Percentiles rank a stretch among this genome's conserved stretches.
Conservation (phyloP, 35 echinoderm and acorn worm species). For the Apostichopus californicus region DNA sequence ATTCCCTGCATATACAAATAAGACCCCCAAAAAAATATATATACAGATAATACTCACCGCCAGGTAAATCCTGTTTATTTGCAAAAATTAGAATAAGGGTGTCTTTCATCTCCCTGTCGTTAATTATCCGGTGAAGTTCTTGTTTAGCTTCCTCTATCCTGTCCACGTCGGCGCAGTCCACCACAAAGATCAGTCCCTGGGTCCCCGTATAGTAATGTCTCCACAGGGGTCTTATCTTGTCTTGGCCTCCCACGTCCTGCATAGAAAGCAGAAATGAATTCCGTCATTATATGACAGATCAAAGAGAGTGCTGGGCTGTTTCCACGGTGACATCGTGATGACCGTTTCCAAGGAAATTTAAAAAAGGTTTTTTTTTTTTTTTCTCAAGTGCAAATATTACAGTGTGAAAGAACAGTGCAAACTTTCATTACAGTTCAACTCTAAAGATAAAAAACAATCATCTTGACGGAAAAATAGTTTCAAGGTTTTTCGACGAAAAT, state of each 20-base stretch:
- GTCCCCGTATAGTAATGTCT: conserved; percentile 99
- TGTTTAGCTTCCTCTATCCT: conserved; percentile 98
- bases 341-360: background rate
- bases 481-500: too few species aligned
- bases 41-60: conserved; percentile 58
- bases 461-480: too few species aligned
- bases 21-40: background rate
- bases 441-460: too few species aligned
- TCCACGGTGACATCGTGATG: too few species aligned
- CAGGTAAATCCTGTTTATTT: conserved; percentile 99
- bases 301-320: too few species aligned
- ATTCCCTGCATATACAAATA: background rate
- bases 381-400: background rate
- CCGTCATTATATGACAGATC: too few species aligned
- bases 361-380: background rate
- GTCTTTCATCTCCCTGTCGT: conserved; percentile 99
- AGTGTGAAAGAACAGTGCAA: too few species aligned
- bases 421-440: too few species aligned
- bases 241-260: conserved; percentile 98
- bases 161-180: conserved; percentile 96
- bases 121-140: conserved; percentile 98
- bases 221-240: conserved; percentile 98
- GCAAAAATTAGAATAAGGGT: conserved; percentile 98
- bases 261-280: background rate
- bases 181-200: conserved; percentile 97